Evolutionary conservation across 2,797 vertebrate species (phyloP), one percentile per base, ranked within the genome.

Genomic region (Dermochelys coriacea): DNA sequence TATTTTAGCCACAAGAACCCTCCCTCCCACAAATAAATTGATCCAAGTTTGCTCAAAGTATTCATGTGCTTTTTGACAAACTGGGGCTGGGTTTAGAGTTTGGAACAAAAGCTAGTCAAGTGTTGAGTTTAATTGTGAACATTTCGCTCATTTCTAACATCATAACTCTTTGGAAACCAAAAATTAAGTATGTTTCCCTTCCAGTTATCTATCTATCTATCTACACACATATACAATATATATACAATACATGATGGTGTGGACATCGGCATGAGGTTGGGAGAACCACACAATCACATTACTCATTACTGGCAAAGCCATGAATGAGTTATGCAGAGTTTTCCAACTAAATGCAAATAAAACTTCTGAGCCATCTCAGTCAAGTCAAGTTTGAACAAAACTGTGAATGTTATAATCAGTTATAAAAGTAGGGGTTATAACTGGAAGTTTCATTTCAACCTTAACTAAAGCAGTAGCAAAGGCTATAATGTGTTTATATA

Each of bases 21-120:
- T 1, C n/a, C 52, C 47, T 93, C 83, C 91, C 96, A 96, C 96
- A 97, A 94, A 97, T 96, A 96, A 91, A 50, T 86, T 93, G 90
- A 88, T 80, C 89, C 88, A 15, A 1, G 83, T 82, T 64, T 81
- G 49, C 92, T 90, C 14, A 79, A 96, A 92, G 34, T 86, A 57
- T 16, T 68, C 64, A 68, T 68, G n/a, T 68, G 64, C 18, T 37
- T 64, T 68, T 21, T 37, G 64, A 68, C 6, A 12, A 68, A 68
- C n/a, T 68, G 95, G 96, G 92, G 91, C 90, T 59, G 83, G 90
- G 87, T 91, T 95, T 95, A 94, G 71, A 87, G 86, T 91, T 91
- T 93, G 94, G 8, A 89, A 91, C 86, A 86, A 97, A 77, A 95
- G 79, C 92, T 81, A 86, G 79, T 71, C 52, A 89, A 91, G 95